Evolutionary conservation across 92 coral and sea anemone genomes (phyloP).

Genomic region (Ricordea florida): DNA sequence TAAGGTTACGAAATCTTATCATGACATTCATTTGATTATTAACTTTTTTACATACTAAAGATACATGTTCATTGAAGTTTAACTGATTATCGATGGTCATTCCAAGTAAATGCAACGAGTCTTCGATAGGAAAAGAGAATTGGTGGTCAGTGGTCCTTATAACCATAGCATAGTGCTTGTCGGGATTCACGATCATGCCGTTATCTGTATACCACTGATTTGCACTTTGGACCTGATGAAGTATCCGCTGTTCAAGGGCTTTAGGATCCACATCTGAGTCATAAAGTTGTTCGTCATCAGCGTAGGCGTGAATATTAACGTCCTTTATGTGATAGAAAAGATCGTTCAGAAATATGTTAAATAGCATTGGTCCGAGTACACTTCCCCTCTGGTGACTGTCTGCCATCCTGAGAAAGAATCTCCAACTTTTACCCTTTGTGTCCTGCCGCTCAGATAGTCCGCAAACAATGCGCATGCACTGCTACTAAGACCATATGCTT

Average conservation of each 20-base stretch:
- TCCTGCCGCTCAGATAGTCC: constrained; percentile 12
- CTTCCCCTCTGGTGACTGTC: constrained; percentile 38
- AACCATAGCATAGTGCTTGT: constrained; percentile 56
- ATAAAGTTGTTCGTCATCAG: constrained; percentile 28
- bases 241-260: not conserved
- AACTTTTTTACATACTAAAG: constrained; percentile 29
- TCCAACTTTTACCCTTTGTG: constrained; percentile 29
- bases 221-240: not conserved
- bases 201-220: constrained; percentile 29
- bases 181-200: constrained; percentile 52
- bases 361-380: constrained; percentile 50
- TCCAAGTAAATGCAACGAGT: constrained; percentile 42
- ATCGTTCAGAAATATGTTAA: constrained; percentile 35
- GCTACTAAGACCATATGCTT: constrained; percentile 16
- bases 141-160: constrained; percentile 51
- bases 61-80: constrained; percentile 34
- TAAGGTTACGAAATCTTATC: constrained; percentile 29
- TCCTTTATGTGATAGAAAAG: constrained; percentile 9
- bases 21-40: constrained; percentile 30
- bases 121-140: constrained; percentile 28
- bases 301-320: not conserved
- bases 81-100: constrained; percentile 33
- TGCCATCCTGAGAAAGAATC: constrained; percentile 36
- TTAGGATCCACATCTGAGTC: not conserved
- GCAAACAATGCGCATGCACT: not conserved